phyloP scores from a whole-genome alignment of 2,113 vertebrate species.

The Ageneiosus marmoratus region DNA sequence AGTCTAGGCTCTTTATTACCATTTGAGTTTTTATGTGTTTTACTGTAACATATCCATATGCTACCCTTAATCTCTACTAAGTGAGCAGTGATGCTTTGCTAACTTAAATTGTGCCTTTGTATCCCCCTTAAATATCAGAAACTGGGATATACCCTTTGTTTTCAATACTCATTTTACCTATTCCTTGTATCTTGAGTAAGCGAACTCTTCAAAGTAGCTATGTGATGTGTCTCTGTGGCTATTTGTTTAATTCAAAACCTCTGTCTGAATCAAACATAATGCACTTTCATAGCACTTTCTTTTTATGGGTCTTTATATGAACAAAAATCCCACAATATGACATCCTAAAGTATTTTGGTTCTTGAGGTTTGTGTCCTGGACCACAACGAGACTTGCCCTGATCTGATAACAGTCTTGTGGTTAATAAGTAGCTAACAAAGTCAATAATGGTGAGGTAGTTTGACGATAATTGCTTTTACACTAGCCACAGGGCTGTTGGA shows the following conservation, averaged over 20 bases:
- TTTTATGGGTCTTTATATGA: conserved; percentile 13
- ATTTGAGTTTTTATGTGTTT: conserved; percentile 38
- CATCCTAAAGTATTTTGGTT: conserved; percentile 36
- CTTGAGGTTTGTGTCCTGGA: conserved; percentile 58
- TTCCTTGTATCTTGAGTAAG: neutral
- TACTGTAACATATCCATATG: conserved; percentile 24
- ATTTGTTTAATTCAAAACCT: neutral
- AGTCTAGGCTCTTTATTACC: conserved; percentile 36
- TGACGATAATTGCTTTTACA: conserved; percentile 37
- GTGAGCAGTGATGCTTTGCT: conserved; percentile 16
- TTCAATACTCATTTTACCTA: neutral
- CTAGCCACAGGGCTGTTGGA: conserved; percentile 23
- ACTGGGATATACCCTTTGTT: neutral
- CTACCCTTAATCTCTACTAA: conserved; percentile 25
- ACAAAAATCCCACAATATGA: conserved; percentile 22
- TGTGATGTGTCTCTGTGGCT: neutral
- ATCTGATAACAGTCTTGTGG: conserved; percentile 66
- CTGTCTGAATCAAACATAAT: conserved; percentile 16
- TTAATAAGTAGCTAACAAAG: conserved; percentile 56
- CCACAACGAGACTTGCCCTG: conserved; percentile 56
- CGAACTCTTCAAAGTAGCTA: neutral
- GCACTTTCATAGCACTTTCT: conserved; percentile 12
- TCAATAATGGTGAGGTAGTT: conserved; percentile 55
- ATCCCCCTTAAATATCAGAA: neutral
- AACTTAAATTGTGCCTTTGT: conserved; percentile 1